Evolutionary conservation across 2,113 vertebrate species (phyloP).

Genomic region (Siniperca knerii): DNA sequence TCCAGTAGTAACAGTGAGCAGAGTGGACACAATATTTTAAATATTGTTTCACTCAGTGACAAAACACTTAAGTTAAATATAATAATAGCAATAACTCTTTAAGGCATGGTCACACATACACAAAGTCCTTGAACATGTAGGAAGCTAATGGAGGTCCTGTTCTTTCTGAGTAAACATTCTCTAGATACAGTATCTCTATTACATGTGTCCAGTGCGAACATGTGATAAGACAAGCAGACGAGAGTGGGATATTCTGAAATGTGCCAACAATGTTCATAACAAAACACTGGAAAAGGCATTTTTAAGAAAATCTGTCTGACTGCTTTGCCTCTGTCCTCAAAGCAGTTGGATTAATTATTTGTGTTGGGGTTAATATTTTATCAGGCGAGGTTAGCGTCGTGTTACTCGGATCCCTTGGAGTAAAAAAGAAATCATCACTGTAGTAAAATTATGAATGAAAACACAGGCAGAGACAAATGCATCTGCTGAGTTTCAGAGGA

Average conservation of each 20-base stretch:
- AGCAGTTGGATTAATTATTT: constrained; percentile 74
- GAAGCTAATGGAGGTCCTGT: constrained; percentile 27
- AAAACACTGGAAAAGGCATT: constrained; percentile 9
- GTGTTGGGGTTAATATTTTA: constrained; percentile 71
- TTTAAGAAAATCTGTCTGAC: constrained; percentile 32
- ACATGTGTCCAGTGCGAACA: background rate
- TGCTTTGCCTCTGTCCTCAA: constrained; percentile 20
- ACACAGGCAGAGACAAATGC: background rate
- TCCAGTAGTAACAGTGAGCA: background rate
- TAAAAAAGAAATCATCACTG: background rate
- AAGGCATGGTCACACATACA: background rate
- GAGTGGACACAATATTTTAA: background rate
- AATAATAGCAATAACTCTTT: background rate
- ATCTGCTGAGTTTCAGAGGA: constrained; percentile 7
- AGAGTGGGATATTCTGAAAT: constrained; percentile 9
- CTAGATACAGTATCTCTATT: constrained; percentile 43
- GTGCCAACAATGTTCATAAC: background rate
- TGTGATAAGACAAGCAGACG: constrained; percentile 31
- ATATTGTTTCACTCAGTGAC: background rate
- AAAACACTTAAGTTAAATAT: background rate
- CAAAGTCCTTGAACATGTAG: constrained; percentile 1
- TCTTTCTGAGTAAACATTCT: constrained; percentile 54
- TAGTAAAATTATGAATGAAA: constrained; percentile 44
- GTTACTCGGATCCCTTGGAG: constrained; percentile 51
- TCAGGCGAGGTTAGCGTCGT: constrained; percentile 56